Percentiles rank a stretch among this genome's conserved stretches.
These are phyloP conservation scores for Timandra comae DNA, from an alignment of 2,888 invertebrate genomes.

Conservation along the genomic window DNA sequence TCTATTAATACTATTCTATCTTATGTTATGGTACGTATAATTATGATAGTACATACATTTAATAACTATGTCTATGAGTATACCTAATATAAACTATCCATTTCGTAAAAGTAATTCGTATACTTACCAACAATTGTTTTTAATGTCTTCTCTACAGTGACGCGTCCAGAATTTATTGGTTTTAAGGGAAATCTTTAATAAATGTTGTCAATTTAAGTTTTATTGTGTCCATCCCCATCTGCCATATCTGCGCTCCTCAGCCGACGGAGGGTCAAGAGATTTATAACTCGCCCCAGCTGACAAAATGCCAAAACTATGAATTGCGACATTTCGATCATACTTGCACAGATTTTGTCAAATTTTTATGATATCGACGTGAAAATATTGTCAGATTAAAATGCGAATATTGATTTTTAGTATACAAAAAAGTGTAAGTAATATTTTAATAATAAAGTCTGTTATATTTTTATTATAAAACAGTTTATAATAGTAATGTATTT, in stretches of 20 bases:
- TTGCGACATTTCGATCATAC: conserved; percentile 38
- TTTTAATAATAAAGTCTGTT: no score
- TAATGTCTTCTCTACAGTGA: neutral
- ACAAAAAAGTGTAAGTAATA: no score
- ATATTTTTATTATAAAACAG: conserved; percentile 5
- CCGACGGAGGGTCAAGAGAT: conserved; percentile 56
- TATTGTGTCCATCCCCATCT: conserved; percentile 54
- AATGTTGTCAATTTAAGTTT: conserved; percentile 47
- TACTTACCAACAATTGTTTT: conserved; percentile 1
- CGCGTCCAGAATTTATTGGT: conserved; percentile 5
- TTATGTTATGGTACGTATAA: no score
- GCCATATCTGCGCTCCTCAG: conserved; percentile 39
- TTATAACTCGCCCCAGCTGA: conserved; percentile 53
- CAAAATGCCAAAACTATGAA: conserved; percentile 46
- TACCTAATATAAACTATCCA: no score
- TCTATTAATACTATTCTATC: conserved; percentile 5
- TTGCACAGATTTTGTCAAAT: no score
- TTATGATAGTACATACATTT: no score
- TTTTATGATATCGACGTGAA: no score
- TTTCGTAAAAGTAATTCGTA: no score
- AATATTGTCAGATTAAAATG: no score
- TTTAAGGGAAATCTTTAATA: conserved; percentile 34
- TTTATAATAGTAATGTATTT: conserved; percentile 4
- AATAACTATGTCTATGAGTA: no score
- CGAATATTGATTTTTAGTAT: no score